Evolutionary conservation across 2,888 invertebrate genomes (phyloP).

Genomic region (Callyntrura guangdongensis): DNA sequence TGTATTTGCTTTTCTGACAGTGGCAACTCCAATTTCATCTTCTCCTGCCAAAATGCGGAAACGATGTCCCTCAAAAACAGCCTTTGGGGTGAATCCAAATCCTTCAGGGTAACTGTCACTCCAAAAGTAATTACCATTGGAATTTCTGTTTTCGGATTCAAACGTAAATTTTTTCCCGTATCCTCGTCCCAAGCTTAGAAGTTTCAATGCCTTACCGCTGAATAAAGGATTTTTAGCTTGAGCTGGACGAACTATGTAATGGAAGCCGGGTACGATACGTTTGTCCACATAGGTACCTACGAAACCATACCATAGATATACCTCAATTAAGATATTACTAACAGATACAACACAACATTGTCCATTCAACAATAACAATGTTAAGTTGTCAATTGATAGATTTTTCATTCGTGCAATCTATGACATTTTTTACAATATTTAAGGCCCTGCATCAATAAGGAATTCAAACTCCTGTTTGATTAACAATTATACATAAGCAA

Average conservation of each 20-base stretch:
- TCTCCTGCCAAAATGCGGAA: constrained; percentile 89
- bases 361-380: too few species aligned
- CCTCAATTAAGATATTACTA: too few species aligned
- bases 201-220: constrained; percentile 89
- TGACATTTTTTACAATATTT: not conserved
- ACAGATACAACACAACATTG: too few species aligned
- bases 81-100: constrained; percentile 89
- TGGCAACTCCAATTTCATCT: constrained; percentile 89
- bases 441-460: too few species aligned
- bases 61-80: constrained; percentile 90
- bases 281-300: constrained; percentile 91
- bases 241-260: constrained; percentile 91
- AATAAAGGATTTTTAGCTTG: constrained; percentile 89
- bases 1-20: constrained; percentile 90
- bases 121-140: constrained; percentile 90
- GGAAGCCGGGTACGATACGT: constrained; percentile 91
- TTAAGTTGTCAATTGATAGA: too few species aligned
- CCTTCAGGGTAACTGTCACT: constrained; percentile 92
- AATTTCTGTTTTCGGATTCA: constrained; percentile 87
- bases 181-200: constrained; percentile 91
- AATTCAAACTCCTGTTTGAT: too few species aligned
- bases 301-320: too few species aligned
- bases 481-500: too few species aligned
- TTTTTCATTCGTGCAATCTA: too few species aligned
- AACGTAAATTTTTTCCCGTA: constrained; percentile 92